Percentiles rank a stretch among this genome's conserved stretches.
phyloP scores from a whole-genome alignment of 2,113 vertebrate species.

The Perognathus longimembris region DNA sequence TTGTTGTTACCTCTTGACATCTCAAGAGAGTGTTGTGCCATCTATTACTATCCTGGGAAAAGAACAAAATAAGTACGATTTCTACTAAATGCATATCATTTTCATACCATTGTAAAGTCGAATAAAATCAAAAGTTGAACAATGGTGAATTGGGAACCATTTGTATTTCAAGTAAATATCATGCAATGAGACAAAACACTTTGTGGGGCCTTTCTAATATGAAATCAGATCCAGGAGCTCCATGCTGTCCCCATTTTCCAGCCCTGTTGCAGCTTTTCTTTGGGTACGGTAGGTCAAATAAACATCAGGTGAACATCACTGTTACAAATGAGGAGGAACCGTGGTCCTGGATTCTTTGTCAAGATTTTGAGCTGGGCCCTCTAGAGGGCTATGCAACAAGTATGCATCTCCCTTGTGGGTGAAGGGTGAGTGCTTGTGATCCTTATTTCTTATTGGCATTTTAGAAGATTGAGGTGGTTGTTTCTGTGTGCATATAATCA shows the following conservation, averaged over 20 bases:
- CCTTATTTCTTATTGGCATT: not conserved
- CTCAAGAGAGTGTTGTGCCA: not conserved
- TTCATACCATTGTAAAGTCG: not conserved
- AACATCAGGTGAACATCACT: not conserved
- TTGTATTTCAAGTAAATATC: not conserved
- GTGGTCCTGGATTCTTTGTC: not conserved
- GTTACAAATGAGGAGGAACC: not conserved
- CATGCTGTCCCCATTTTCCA: rapidly evolving
- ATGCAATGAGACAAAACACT: not conserved
- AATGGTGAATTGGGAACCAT: not conserved
- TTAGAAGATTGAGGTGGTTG: not conserved
- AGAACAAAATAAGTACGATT: not conserved
- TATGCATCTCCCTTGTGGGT: not conserved
- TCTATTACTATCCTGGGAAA: not conserved
- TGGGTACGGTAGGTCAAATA: not conserved
- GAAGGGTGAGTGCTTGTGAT: not conserved
- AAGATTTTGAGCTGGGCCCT: not conserved
- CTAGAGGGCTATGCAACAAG: not conserved
- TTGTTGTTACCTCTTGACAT: too few species aligned
- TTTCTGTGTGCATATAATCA: not conserved
- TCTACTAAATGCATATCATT: not conserved
- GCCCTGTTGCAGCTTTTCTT: not conserved
- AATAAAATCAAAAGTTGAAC: not conserved
- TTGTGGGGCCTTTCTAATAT: not conserved
- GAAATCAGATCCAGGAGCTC: not conserved